phyloP scores from a whole-genome alignment of 2,113 vertebrate genomes.

The Anas platyrhynchos region DNA sequence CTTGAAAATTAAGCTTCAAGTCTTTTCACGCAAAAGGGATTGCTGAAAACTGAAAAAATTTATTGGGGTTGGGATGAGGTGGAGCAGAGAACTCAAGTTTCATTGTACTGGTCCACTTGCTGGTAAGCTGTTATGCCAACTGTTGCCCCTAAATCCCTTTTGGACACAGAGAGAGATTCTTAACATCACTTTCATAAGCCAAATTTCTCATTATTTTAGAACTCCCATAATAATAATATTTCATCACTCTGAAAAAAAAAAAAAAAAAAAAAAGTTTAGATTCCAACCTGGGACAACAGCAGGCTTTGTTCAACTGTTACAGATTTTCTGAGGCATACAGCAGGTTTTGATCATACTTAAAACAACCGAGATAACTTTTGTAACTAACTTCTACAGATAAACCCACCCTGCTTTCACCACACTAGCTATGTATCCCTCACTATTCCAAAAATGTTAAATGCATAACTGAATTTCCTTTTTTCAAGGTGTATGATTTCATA shows the following conservation, averaged over 20 bases:
- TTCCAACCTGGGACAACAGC: neutral
- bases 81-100: neutral
- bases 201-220: neutral
- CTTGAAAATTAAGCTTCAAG: neutral
- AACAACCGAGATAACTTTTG: neutral
- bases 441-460: conserved; percentile 18
- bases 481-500: neutral
- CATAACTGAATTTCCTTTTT: conserved; percentile 24
- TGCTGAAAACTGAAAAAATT: neutral
- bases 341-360: neutral
- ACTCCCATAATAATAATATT: neutral
- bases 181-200: neutral
- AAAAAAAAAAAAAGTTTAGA: neutral
- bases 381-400: neutral
- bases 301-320: neutral
- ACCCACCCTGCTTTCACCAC: neutral
- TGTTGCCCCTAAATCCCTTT: neutral
- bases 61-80: neutral
- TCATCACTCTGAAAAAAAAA: neutral
- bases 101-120: neutral
- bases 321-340: neutral
- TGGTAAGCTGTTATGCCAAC: neutral
- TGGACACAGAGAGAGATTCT: neutral
- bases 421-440: neutral
- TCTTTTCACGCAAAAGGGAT: neutral